Conservation (phyloP, 1,140 invertebrate species). For the Lepidurus packardi region DNA sequence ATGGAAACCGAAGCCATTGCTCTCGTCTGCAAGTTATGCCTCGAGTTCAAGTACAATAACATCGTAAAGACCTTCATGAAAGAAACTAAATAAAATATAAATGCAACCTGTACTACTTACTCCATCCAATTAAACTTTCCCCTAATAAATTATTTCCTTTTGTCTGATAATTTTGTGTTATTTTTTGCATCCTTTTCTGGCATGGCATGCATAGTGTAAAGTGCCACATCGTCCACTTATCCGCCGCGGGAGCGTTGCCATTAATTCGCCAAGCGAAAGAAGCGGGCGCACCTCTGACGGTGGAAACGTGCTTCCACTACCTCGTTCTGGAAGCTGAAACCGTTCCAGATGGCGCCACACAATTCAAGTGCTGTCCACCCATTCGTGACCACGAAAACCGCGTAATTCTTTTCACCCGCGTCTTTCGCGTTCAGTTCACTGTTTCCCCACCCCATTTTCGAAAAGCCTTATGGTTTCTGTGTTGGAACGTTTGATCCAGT, state of each 20-base stretch:
- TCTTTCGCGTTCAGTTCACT: too few species aligned
- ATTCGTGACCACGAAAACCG: constrained; percentile 56
- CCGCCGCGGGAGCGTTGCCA: constrained; percentile 53
- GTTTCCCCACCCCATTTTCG: too few species aligned
- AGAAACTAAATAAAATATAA: background rate
- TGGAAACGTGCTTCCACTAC: constrained; percentile 69
- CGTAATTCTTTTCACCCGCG: constrained; percentile 41
- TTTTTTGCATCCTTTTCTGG: background rate
- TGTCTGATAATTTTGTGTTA: background rate
- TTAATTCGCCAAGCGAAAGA: constrained; percentile 47
- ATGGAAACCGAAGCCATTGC: constrained; percentile 63
- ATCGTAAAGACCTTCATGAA: background rate
- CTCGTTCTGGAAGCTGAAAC: constrained; percentile 57
- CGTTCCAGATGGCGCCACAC: constrained; percentile 55
- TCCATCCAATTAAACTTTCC: background rate
- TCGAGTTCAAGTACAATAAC: constrained; percentile 50
- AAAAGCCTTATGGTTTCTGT: too few species aligned
- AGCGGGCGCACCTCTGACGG: constrained; percentile 51
- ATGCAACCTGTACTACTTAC: constrained; percentile 22
- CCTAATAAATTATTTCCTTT: constrained; percentile 24
- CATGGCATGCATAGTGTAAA: constrained; percentile 47
- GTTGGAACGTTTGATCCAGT: too few species aligned
- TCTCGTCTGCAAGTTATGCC: constrained; percentile 52
- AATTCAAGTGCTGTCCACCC: constrained; percentile 67
- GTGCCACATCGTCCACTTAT: constrained; percentile 67